phyloP scores from a whole-genome alignment of 1,140 invertebrate species.

The Forficula auricularia region DNA sequence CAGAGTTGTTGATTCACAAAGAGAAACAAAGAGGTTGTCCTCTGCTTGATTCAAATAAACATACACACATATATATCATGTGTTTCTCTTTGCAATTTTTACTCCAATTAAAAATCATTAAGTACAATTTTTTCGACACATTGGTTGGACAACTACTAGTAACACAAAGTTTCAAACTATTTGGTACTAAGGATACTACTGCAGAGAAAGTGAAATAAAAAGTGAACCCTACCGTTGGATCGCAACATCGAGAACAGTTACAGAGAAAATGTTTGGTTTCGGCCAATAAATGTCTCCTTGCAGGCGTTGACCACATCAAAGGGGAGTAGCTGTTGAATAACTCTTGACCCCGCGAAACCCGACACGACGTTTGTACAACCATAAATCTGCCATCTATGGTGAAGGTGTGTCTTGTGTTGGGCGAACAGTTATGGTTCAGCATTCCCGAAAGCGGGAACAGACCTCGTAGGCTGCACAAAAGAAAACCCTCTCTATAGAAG shows the following conservation, averaged over 20 bases:
- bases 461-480: slow-evolving; percentile 36
- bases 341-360: slow-evolving; percentile 43
- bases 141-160: no score
- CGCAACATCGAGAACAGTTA: slow-evolving; percentile 45
- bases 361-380: slow-evolving; percentile 38
- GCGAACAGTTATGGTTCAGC: slow-evolving; percentile 55
- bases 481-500: not conserved
- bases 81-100: no score
- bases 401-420: slow-evolving; percentile 46
- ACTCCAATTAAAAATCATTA: no score
- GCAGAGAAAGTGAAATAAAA: no score
- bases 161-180: no score
- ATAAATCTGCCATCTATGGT: slow-evolving; percentile 24
- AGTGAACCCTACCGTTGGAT: slow-evolving; percentile 34
- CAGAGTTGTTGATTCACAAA: no score
- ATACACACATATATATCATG: no score
- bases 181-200: no score
- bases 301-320: slow-evolving; percentile 49
- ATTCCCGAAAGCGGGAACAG: slow-evolving; percentile 53
- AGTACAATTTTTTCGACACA: no score
- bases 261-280: slow-evolving; percentile 60
- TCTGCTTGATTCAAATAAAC: no score
- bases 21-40: no score
- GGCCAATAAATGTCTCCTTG: slow-evolving; percentile 41
- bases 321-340: slow-evolving; percentile 55